These are phyloP conservation scores for Tamias sibiricus DNA, from an alignment of 2,113 vertebrate genomes.

Conservation along the genomic window DNA sequence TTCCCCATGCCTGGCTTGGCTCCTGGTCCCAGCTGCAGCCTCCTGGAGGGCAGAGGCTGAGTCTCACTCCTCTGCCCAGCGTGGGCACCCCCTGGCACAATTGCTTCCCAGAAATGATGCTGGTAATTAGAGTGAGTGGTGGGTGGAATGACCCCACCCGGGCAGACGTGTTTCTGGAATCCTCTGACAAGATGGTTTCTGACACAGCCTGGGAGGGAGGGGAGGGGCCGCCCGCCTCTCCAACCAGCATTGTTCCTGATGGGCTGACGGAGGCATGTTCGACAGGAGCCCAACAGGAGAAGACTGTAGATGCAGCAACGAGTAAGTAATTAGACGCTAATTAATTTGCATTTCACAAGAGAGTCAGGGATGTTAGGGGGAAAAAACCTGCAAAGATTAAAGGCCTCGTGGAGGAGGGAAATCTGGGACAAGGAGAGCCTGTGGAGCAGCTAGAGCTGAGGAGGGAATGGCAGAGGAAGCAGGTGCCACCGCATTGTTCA, in stretches of 20 bases:
- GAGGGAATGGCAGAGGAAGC: neutral
- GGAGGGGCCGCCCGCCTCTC: constrained; percentile 64
- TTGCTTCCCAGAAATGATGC: neutral
- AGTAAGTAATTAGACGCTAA: constrained; percentile 90
- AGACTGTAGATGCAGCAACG: constrained; percentile 73
- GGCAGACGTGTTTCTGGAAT: constrained; percentile 40
- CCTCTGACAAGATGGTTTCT: constrained; percentile 64
- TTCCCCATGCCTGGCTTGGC: neutral
- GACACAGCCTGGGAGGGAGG: constrained; percentile 56
- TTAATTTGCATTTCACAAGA: constrained; percentile 90
- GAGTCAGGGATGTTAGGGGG: constrained; percentile 81
- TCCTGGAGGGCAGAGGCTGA: neutral
- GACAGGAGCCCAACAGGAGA: constrained; percentile 81
- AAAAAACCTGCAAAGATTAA: constrained; percentile 61
- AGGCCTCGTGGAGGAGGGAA: constrained; percentile 80
- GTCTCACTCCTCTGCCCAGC: neutral
- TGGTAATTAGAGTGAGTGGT: neutral
- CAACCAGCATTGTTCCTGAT: constrained; percentile 65
- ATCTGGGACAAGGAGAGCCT: neutral
- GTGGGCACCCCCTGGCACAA: neutral
- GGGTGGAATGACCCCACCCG: neutral
- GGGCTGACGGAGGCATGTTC: constrained; percentile 81
- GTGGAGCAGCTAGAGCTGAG: neutral
- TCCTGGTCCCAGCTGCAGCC: neutral
- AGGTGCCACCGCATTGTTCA: neutral